Conservation (phyloP, 2,113 vertebrate genomes). For the Cyprinus carpio region DNA sequence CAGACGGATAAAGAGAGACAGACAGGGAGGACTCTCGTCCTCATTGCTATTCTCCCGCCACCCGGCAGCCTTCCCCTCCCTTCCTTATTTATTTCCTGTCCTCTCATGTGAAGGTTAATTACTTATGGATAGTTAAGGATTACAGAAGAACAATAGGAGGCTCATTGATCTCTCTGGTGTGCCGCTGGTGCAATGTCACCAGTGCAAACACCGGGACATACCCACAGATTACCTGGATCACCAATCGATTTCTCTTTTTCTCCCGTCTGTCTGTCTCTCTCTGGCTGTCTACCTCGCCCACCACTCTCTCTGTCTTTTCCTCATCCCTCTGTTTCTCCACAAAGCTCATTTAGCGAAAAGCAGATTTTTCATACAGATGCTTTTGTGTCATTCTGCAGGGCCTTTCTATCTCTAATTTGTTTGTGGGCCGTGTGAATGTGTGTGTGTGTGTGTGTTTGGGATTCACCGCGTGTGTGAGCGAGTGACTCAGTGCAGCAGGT, state of each 20-base stretch:
- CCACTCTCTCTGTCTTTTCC: neutral
- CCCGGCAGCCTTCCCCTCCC: conserved; percentile 39
- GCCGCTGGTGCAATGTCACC: conserved; percentile 76
- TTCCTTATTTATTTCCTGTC: conserved; percentile 66
- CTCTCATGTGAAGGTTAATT: conserved; percentile 82
- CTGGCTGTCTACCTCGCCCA: neutral
- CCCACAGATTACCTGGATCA: conserved; percentile 73
- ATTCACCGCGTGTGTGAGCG: conserved; percentile 20
- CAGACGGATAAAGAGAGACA: neutral
- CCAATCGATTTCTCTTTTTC: conserved; percentile 65
- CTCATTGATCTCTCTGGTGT: conserved; percentile 77
- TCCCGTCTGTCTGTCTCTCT: neutral
- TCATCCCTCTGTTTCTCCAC: conserved; percentile 31
- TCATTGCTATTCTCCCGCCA: conserved; percentile 66
- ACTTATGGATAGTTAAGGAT: conserved; percentile 83
- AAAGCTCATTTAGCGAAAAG: conserved; percentile 54
- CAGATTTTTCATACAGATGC: conserved; percentile 50
- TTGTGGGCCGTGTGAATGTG: conserved; percentile 22
- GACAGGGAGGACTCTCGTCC: neutral
- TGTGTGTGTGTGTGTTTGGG: conserved; percentile 33
- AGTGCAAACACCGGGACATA: conserved; percentile 68
- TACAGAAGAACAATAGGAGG: conserved; percentile 75
- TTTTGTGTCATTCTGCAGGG: conserved; percentile 29
- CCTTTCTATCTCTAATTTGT: conserved; percentile 49
- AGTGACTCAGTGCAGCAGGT: conserved; percentile 48